Percentiles rank a stretch among this genome's conserved stretches.
Conservation (phyloP, 2,888 invertebrate species). For the Fragum whitleyi region DNA sequence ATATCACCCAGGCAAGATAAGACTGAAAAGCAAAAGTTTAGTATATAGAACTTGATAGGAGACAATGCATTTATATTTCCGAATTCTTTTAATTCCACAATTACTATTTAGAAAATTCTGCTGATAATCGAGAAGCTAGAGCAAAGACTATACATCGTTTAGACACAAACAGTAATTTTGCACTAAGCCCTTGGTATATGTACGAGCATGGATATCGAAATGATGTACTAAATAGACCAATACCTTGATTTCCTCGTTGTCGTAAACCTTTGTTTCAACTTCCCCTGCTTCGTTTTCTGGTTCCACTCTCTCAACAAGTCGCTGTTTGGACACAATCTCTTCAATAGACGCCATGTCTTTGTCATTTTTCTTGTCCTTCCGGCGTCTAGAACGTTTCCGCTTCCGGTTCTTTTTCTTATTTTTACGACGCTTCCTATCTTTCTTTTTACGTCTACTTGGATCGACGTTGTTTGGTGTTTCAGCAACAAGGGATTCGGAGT, state of each 20-base stretch:
- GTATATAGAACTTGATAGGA: too few species aligned
- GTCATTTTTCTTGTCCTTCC: conserved; percentile 5
- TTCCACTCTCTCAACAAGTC: conserved; percentile 8
- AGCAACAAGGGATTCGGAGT: conserved; percentile 3
- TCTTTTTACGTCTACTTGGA: conserved; percentile 51
- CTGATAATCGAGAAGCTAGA: too few species aligned
- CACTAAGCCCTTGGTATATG: too few species aligned
- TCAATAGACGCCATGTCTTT: conserved; percentile 11
- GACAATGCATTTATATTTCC: too few species aligned
- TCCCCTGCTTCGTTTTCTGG: neutral
- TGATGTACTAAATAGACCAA: too few species aligned
- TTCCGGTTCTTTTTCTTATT: conserved; percentile 47
- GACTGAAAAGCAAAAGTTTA: too few species aligned
- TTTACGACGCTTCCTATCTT: conserved; percentile 40
- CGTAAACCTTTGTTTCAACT: conserved; percentile 3
- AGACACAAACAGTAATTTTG: too few species aligned
- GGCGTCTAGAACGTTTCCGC: conserved; percentile 11
- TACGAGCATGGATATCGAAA: too few species aligned
- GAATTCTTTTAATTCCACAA: too few species aligned
- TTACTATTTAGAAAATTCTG: too few species aligned
- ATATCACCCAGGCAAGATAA: too few species aligned
- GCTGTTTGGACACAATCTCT: conserved; percentile 4
- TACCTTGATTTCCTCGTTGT: conserved; percentile 18
- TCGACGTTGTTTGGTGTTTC: conserved; percentile 45
- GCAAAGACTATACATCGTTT: too few species aligned